A percentile compares a stretch with the other conserved stretches of the same genome.
These are phyloP conservation scores for Enteromius argenteus DNA, from an alignment of 2,797 vertebrate genomes.

Conservation along the genomic window DNA sequence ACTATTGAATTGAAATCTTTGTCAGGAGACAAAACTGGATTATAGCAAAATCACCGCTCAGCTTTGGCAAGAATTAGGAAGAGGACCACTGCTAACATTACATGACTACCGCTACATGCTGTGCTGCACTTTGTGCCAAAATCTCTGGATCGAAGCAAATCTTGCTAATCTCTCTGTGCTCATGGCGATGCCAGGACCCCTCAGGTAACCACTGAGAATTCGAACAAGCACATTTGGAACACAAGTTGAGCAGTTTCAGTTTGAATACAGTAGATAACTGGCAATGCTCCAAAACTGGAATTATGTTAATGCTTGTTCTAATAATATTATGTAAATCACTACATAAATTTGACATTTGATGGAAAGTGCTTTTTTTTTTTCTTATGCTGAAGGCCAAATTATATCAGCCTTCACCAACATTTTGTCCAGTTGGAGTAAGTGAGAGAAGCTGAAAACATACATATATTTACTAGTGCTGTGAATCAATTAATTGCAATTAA, in stretches of 20 bases:
- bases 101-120: conserved; percentile 24
- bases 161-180: conserved; percentile 51
- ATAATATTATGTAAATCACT: conserved; percentile 75
- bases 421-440: neutral
- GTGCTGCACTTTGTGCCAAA: conserved; percentile 40
- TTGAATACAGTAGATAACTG: conserved; percentile 70
- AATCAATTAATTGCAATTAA: too few species aligned
- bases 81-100: conserved; percentile 36
- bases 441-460: neutral
- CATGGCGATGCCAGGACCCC: conserved; percentile 47
- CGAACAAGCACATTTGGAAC: conserved; percentile 68
- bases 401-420: neutral
- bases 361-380: conserved; percentile 52
- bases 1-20: neutral
- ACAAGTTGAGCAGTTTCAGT: conserved; percentile 71
- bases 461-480: neutral
- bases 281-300: conserved; percentile 72
- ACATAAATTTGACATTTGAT: conserved; percentile 71
- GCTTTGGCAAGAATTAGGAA: conserved; percentile 15
- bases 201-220: conserved; percentile 69
- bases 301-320: conserved; percentile 78
- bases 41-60: neutral
- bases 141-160: conserved; percentile 47
- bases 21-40: neutral
- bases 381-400: conserved; percentile 63